Conservation (phyloP, 2,113 vertebrate species). For the Leuciscus idus region DNA sequence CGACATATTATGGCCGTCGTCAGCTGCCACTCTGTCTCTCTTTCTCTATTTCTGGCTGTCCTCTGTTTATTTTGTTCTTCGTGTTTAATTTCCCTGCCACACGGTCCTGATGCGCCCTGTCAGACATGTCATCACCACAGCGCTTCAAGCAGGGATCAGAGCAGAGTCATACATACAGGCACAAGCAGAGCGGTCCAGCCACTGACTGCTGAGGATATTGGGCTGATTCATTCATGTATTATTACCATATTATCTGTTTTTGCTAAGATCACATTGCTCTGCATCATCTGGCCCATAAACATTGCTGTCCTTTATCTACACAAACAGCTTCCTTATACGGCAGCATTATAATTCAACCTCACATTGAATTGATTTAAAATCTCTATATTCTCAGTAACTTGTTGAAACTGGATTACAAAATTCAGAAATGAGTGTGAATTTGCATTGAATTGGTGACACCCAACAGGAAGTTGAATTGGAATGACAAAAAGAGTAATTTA, state of each 20-base stretch:
- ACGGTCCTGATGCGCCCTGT: slow-evolving; percentile 64
- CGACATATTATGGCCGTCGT: slow-evolving; percentile 20
- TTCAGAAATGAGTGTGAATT: neutral
- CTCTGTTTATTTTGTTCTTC: slow-evolving; percentile 71
- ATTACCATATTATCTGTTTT: slow-evolving; percentile 3
- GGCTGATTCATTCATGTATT: neutral
- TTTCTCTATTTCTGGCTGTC: slow-evolving; percentile 26
- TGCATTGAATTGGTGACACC: neutral
- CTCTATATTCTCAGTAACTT: neutral
- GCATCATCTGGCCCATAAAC: neutral
- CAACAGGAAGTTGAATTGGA: too few species aligned
- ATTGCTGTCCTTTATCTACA: neutral
- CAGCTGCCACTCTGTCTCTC: neutral
- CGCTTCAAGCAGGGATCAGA: slow-evolving; percentile 54
- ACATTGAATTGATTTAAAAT: neutral
- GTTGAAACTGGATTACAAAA: neutral
- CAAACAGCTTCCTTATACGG: too few species aligned
- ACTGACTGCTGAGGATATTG: neutral
- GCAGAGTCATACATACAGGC: slow-evolving; percentile 25
- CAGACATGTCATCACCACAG: slow-evolving; percentile 63
- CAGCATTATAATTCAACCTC: neutral
- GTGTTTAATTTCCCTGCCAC: slow-evolving; percentile 72
- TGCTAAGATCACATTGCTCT: neutral
- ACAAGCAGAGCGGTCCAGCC: slow-evolving; percentile 18
- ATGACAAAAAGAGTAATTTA: too few species aligned